Conservation (phyloP, 37 sponge, comb jelly and placozoan genomes). For the Dysidea cf. avara region DNA sequence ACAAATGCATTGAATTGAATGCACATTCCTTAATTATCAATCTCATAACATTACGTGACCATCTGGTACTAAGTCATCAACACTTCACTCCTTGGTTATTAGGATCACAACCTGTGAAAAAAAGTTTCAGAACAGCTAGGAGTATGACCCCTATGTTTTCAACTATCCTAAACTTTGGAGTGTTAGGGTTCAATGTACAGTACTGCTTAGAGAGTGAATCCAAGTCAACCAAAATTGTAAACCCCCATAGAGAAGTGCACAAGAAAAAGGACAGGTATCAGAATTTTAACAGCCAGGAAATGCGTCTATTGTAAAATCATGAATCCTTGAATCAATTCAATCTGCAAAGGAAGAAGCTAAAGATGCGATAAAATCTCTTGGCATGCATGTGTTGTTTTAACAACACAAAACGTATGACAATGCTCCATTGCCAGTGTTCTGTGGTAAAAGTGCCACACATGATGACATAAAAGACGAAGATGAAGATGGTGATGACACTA, state of each 20-base stretch:
- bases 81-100: constrained; percentile 42
- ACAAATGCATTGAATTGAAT: neutral
- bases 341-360: constrained; percentile 13
- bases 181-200: constrained; percentile 46
- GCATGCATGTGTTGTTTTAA: constrained; percentile 25
- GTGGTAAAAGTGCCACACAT: neutral
- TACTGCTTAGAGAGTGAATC: constrained; percentile 20
- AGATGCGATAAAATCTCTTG: constrained; percentile 21
- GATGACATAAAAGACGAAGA: neutral
- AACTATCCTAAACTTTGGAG: constrained; percentile 47
- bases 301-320: neutral
- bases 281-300: neutral
- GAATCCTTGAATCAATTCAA: constrained; percentile 10
- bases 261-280: constrained; percentile 22
- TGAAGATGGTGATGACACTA: neutral
- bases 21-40: neutral
- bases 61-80: neutral
- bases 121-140: constrained; percentile 36
- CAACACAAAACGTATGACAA: neutral
- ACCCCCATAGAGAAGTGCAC: constrained; percentile 16
- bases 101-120: constrained; percentile 55
- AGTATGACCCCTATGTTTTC: constrained; percentile 61
- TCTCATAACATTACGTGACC: neutral
- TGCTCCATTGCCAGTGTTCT: constrained; percentile 5
- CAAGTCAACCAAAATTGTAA: constrained; percentile 7